Conservation (phyloP, 2,888 invertebrate genomes). For the Stratiomys singularior region DNA sequence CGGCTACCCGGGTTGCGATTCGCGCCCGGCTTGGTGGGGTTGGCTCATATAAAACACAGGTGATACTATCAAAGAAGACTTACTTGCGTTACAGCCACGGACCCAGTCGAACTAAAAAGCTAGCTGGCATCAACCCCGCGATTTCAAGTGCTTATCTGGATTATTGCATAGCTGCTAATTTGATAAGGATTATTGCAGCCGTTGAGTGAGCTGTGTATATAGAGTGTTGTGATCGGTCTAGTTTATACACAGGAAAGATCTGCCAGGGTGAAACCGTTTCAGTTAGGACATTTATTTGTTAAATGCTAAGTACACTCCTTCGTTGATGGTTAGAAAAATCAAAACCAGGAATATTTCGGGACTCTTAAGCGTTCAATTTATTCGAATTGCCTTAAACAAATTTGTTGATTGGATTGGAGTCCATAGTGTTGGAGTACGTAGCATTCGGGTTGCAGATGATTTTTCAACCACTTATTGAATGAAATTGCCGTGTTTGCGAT, state of each 20-base stretch:
- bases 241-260: neutral
- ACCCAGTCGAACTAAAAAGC: slow-evolving; percentile 44
- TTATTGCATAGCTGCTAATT: neutral
- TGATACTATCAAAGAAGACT: slow-evolving; percentile 62
- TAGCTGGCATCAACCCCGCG: slow-evolving; percentile 8
- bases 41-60: slow-evolving; percentile 64
- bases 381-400: neutral
- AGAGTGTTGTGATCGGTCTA: slow-evolving; percentile 14
- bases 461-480: too few species aligned
- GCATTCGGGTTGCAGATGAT: too few species aligned
- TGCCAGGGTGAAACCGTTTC: neutral
- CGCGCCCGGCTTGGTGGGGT: slow-evolving; percentile 51
- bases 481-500: neutral
- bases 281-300: neutral
- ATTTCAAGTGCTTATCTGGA: neutral
- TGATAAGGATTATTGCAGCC: neutral
- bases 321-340: neutral
- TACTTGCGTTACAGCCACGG: slow-evolving; percentile 65
- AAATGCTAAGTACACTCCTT: neutral
- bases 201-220: neutral
- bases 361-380: neutral
- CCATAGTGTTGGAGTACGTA: neutral
- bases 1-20: slow-evolving; percentile 13
- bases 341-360: neutral
- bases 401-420: neutral